These are phyloP conservation scores for Gymnarchus niloticus DNA, from an alignment of 2,113 vertebrate genomes.

Conservation along the genomic window DNA sequence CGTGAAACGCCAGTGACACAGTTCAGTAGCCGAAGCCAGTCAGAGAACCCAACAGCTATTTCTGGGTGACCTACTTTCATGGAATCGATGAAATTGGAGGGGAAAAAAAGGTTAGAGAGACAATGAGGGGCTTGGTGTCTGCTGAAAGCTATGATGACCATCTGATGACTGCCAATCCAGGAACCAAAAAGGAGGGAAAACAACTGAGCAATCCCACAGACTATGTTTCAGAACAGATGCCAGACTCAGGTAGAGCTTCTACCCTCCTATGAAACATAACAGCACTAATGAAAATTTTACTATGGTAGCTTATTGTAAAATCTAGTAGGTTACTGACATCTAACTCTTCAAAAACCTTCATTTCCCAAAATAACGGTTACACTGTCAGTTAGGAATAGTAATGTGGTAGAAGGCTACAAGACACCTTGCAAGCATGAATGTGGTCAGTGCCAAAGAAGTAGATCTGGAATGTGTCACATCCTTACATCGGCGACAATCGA, in stretches of 20 bases:
- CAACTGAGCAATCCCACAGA: not conserved
- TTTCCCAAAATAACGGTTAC: not conserved
- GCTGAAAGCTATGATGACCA: not conserved
- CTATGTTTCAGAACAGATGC: not conserved
- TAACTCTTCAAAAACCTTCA: not conserved
- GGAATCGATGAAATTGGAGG: constrained; percentile 21
- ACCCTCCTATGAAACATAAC: not conserved
- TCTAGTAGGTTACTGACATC: not conserved
- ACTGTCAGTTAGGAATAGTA: not conserved
- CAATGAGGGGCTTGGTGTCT: not conserved
- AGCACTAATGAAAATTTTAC: not conserved
- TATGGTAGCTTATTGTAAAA: not conserved
- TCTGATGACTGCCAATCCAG: not conserved
- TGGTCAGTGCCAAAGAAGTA: not conserved
- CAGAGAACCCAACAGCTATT: constrained; percentile 24
- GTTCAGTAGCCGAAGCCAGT: constrained; percentile 18
- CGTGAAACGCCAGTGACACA: constrained; percentile 16
- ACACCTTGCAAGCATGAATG: no score
- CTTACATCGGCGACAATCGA: not conserved
- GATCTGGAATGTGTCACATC: not conserved
- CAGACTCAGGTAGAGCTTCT: not conserved
- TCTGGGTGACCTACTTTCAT: constrained; percentile 28
- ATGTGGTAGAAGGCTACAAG: not conserved
- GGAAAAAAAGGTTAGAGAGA: not conserved
- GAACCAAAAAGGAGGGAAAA: not conserved